Base-by-base conservation (phyloP, 1,140 invertebrate species). In the Coboldia fuscipes region DNA sequence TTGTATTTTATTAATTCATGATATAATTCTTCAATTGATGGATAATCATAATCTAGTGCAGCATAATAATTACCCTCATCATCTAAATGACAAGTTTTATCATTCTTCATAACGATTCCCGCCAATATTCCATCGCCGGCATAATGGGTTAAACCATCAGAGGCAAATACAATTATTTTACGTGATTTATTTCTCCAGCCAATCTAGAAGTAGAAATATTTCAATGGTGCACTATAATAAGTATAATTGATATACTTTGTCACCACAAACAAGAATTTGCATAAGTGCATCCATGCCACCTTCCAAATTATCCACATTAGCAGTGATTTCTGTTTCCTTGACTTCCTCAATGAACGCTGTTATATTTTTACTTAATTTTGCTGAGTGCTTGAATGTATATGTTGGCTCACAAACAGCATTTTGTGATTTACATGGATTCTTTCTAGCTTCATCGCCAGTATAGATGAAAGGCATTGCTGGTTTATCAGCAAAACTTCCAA, bases 201-300 rank as follows among this genome's bases (percentile, higher is more conserved):
- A 10, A 75, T 61, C 37, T 29, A 5, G 5, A 13, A 29, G n/a
- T 24, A 24, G 7, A 8, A 24, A 24, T n/a, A 8, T 8, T 24
- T n/a, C 7, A 8, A 24, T 8, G 23, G 7, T 24, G 7, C 23
- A 7, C 7, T 12, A 23, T 6, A 23, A 7, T 23, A 23, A 12
- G 22, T 23, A 23, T 12, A 23, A 76, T 76, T 41, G 14, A 29
- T 13, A 6, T 29, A 29, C 27, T n/a, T 71, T 50, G 10, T 75
- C 57, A 29, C 68, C 68, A 48, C 93, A 97, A 9, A 83, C 80
- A 28, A 96, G 73, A 2, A 84, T 84, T 61, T 99, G 96, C 74
- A 99, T 94, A n/a, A 99, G 73, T 0, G 93, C 96, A 57, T 99
- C 96, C 42, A 98, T 78, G 10, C 92, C 92, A 2, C 92, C 94